phyloP scores from a whole-genome alignment of 2,797 vertebrate genomes.

The Rhinogobio ventralis region DNA sequence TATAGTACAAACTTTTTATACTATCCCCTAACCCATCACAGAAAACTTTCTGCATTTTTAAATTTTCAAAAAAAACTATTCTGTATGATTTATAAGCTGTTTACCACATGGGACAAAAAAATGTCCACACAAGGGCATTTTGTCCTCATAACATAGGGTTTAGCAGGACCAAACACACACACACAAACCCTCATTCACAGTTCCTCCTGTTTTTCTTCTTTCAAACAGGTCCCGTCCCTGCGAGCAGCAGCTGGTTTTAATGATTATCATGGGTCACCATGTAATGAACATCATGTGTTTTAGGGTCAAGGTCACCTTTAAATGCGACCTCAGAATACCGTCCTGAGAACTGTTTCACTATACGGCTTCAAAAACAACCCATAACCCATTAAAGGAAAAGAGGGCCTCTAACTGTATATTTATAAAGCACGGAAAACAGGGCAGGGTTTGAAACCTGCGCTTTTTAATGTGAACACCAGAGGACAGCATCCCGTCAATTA shows the following conservation, averaged over 20 bases:
- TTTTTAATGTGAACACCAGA: conserved; percentile 63
- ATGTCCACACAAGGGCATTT: too few species aligned
- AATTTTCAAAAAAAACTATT: neutral
- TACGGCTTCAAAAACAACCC: conserved; percentile 14
- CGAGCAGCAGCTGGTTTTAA: conserved; percentile 48
- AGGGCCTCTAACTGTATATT: neutral
- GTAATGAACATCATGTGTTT: conserved; percentile 50
- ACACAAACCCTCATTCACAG: neutral
- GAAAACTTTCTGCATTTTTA: neutral
- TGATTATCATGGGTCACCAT: conserved; percentile 34
- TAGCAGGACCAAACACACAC: too few species aligned
- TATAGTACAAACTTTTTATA: neutral
- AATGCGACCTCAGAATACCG: neutral
- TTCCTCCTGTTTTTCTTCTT: neutral
- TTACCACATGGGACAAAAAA: too few species aligned
- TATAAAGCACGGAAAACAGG: neutral
- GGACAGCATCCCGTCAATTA: conserved; percentile 64
- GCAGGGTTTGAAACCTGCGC: neutral
- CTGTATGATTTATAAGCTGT: neutral
- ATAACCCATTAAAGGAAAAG: neutral
- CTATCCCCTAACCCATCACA: neutral
- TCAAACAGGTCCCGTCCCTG: neutral
- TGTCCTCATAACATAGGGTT: neutral
- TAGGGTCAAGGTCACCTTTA: conserved; percentile 34
- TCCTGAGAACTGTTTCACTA: neutral